Evolutionary conservation across 1,140 invertebrate species (phyloP).

Genomic region (Drosophila gunungcola): DNA sequence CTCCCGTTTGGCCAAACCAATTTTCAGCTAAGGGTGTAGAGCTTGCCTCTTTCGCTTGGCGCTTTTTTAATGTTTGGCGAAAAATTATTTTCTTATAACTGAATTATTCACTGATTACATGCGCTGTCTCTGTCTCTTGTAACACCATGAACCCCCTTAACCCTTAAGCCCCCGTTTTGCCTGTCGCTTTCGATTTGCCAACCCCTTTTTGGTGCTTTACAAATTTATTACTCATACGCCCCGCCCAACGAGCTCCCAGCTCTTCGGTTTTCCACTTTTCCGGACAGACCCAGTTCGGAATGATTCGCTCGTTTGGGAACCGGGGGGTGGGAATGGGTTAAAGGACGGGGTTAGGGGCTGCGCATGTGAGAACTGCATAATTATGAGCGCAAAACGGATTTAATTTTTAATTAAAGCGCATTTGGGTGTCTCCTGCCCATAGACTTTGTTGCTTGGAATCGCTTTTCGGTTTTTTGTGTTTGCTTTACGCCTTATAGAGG

Average conservation of each 20-base stretch:
- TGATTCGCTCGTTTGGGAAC: conserved; percentile 33
- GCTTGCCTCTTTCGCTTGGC: conserved; percentile 55
- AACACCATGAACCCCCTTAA: background rate
- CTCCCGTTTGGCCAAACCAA: background rate
- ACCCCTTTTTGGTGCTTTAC: conserved; percentile 59
- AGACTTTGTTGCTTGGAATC: conserved; percentile 25
- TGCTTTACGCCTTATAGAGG: conserved; percentile 5
- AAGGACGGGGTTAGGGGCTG: conserved; percentile 6
- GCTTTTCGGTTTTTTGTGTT: conserved; percentile 24
- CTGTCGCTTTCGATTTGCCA: conserved; percentile 52
- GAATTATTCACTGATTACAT: conserved; percentile 81
- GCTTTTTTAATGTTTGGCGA: conserved; percentile 69
- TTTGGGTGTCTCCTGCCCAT: conserved; percentile 43
- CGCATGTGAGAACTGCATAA: conserved; percentile 73
- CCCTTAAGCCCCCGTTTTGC: conserved; percentile 5
- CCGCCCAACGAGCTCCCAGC: conserved; percentile 29
- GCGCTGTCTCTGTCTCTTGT: conserved; percentile 17
- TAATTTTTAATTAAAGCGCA: conserved; percentile 78
- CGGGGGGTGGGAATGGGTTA: conserved; percentile 4
- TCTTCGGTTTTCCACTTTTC: conserved; percentile 49
- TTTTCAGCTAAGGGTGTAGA: conserved; percentile 8
- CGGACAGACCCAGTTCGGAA: conserved; percentile 56
- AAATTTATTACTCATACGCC: conserved; percentile 70
- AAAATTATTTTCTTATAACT: conserved; percentile 84
- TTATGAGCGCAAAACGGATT: conserved; percentile 74